These are phyloP conservation scores for Irena cyanogastra DNA, from an alignment of 2,113 vertebrate species.

Conservation along the genomic window DNA sequence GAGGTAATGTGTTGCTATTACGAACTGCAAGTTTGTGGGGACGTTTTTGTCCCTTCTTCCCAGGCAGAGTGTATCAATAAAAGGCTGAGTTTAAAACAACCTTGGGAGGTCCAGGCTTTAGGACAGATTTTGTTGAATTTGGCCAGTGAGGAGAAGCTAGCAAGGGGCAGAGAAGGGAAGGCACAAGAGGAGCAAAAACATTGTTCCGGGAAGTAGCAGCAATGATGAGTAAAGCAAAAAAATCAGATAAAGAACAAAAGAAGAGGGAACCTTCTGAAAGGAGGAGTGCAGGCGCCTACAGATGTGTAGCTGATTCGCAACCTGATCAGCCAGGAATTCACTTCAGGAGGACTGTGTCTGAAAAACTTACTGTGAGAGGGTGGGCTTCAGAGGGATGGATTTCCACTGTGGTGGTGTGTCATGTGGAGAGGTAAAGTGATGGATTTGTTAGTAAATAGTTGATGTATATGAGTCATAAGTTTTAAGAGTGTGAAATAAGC, in stretches of 20 bases:
- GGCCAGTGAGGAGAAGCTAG: neutral
- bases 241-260: neutral
- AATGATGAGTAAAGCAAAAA: neutral
- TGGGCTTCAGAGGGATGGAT: neutral
- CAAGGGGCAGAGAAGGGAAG: neutral
- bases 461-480: neutral
- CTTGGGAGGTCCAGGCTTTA: neutral
- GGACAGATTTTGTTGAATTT: neutral
- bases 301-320: neutral
- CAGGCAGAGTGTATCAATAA: neutral
- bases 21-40: neutral
- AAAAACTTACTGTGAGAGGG: neutral
- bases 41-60: neutral
- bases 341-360: neutral
- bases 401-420: neutral
- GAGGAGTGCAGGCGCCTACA: neutral
- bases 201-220: neutral
- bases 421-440: neutral
- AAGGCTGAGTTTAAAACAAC: neutral
- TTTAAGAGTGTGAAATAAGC: neutral
- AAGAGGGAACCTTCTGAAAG: neutral
- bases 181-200: neutral
- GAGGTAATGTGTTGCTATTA: neutral
- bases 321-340: accelerated
- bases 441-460: neutral